These are phyloP conservation scores for Nothocercus julius DNA, from an alignment of 2,113 vertebrate species.

Conservation along the genomic window DNA sequence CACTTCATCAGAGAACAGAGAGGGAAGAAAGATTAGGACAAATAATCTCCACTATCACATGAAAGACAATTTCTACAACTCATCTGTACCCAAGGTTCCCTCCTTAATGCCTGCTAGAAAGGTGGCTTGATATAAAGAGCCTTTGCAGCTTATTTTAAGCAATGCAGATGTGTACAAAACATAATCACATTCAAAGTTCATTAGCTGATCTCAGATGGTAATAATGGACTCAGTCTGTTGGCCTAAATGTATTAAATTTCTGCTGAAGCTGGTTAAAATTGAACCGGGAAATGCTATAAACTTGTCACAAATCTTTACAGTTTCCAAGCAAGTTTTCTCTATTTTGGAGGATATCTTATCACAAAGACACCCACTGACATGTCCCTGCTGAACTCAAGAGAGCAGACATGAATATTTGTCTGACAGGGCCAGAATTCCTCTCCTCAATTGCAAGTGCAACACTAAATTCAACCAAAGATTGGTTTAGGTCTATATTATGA, in stretches of 20 bases:
- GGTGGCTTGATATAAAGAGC: background rate
- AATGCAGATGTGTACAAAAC: background rate
- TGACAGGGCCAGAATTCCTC: too few species aligned
- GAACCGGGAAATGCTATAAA: background rate
- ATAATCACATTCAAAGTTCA: background rate
- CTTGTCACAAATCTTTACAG: background rate
- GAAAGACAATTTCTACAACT: slow-evolving; percentile 1
- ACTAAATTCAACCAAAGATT: background rate
- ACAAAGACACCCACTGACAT: background rate
- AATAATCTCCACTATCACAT: background rate
- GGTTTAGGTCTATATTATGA: background rate
- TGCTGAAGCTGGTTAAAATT: background rate
- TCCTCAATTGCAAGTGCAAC: background rate
- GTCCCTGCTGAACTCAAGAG: background rate
- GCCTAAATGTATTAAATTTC: background rate
- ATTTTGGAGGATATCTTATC: background rate
- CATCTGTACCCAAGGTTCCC: background rate
- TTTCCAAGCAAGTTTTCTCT: background rate
- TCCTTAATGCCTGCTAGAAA: background rate
- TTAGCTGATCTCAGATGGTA: background rate
- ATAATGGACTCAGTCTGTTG: background rate
- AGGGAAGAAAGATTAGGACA: slow-evolving; percentile 1
- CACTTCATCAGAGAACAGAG: background rate
- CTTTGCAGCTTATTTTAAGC: background rate
- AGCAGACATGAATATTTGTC: background rate